Percentiles rank a stretch among this genome's conserved stretches.
Conservation (phyloP, 1,140 invertebrate genomes). For the Druon quercuslanigerum region DNA sequence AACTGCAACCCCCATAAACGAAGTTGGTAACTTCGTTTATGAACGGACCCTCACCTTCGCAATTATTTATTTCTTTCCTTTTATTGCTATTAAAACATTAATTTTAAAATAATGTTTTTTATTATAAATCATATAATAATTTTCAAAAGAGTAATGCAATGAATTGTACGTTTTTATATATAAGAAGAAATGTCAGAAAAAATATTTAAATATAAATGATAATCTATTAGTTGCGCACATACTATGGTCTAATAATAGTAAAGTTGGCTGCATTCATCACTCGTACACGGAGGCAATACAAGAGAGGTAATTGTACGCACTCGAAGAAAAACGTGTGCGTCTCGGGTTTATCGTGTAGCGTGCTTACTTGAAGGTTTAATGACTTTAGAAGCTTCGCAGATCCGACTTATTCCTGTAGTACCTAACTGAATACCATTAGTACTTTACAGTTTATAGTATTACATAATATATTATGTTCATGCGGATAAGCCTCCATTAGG, state of each 20-base stretch:
- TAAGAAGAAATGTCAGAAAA: no score
- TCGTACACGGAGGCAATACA: not conserved
- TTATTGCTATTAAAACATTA: no score
- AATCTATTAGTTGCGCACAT: no score
- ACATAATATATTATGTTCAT: not conserved
- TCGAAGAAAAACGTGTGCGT: conserved; percentile 21
- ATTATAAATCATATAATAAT: no score
- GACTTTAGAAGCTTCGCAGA: not conserved
- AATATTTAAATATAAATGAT: no score
- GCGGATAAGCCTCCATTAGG: not conserved
- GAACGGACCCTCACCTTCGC: no score
- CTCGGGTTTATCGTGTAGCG: not conserved
- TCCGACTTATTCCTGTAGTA: not conserved
- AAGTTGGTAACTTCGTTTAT: no score
- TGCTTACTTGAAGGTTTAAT: conserved; percentile 12
- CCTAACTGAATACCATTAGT: not conserved
- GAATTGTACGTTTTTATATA: no score
- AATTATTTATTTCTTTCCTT: no score
- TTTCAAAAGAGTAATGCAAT: no score
- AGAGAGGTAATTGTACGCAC: not conserved
- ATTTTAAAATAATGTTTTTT: no score
- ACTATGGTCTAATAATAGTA: not conserved
- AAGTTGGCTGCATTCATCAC: not conserved
- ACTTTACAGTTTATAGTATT: not conserved
- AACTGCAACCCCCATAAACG: no score